A percentile compares a stretch with the other conserved stretches of the same genome.
These are phyloP conservation scores for Hippoglossus hippoglossus DNA, from an alignment of 2,797 vertebrate genomes.

Conservation along the genomic window DNA sequence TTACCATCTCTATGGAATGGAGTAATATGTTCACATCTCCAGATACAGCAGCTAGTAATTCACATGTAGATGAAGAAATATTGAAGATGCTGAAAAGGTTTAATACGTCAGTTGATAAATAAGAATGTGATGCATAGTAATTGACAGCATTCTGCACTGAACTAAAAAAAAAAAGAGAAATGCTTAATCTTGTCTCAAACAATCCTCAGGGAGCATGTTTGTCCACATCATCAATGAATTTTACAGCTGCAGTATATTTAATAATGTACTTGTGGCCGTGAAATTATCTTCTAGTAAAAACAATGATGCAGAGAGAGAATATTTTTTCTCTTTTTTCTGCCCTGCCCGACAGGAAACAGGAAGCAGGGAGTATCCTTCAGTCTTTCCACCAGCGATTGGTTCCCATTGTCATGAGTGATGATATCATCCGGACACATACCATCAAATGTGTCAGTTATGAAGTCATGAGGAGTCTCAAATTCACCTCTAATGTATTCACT, in stretches of 20 bases:
- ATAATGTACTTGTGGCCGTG: background rate
- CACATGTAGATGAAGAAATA: too few species aligned
- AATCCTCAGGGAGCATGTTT: background rate
- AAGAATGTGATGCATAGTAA: too few species aligned
- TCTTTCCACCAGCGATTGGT: slow-evolving; percentile 70
- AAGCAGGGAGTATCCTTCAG: slow-evolving; percentile 75
- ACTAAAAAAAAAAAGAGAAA: too few species aligned
- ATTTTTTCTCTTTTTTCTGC: slow-evolving; percentile 38
- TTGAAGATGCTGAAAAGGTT: too few species aligned
- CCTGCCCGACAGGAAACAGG: slow-evolving; percentile 77
- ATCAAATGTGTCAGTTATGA: slow-evolving; percentile 1
- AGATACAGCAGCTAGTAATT: too few species aligned
- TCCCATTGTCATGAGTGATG: slow-evolving; percentile 72
- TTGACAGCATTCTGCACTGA: too few species aligned
- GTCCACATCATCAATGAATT: background rate
- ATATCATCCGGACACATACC: slow-evolving; percentile 55
- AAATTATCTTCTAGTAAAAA: slow-evolving; percentile 7
- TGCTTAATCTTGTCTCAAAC: background rate
- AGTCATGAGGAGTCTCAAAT: background rate
- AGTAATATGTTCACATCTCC: too few species aligned
- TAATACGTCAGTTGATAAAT: too few species aligned
- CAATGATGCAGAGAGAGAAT: background rate
- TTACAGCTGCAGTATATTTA: background rate
- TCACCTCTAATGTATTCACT: background rate
- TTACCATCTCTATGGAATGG: too few species aligned